Base-by-base conservation (phyloP, 2,113 vertebrate genomes). In the Labeo catla region DNA sequence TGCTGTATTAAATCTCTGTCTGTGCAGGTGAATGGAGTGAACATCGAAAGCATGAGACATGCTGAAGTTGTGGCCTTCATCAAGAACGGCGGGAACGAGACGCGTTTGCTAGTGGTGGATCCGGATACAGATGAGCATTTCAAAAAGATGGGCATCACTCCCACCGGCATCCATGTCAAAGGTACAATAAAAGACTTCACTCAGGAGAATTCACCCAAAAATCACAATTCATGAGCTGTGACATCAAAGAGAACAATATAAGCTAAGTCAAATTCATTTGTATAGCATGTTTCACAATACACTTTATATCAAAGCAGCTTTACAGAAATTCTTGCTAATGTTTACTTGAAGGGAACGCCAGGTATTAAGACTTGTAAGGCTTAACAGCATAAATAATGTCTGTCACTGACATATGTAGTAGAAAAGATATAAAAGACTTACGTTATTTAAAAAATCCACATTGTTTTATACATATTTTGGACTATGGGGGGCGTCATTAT, bases 21-120 rank as follows among this genome's bases (percentile, higher is more conserved):
- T 43, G 3, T 78, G 76, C 93, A 99, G 97, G 98, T 98, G 73
- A 99, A 99, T 0, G 97, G 97, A 0, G 93, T 97, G 43, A 99
- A 97, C 1, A 97, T 99, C 70, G 98, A 99, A 86, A 95, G 95
- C 0, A 95, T 98, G 95, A 95, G 97, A 65, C 98, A 99, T 1
- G 94, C 96, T 0, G 97, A 99, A 89, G 98, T 99, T 0, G 98
- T 99, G 66, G 95, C 97, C 81, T 96, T 97, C 90, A 97, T 99
- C 86, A 99, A 98, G 91, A 93, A 95, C 34, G 92, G 93, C 4
- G 97, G 98, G 6, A 93, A 91, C 0, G 97, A 99, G 88, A 96
- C 97, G 13, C 93, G 92, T 93, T 92, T 99, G 3, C 91, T 99
- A 85, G 97, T 99, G 86, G 98, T 99, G 89, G 97, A 99, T 90